These are phyloP conservation scores for Scytalopus superciliaris DNA, from an alignment of 2,113 vertebrate genomes.

Conservation along the genomic window DNA sequence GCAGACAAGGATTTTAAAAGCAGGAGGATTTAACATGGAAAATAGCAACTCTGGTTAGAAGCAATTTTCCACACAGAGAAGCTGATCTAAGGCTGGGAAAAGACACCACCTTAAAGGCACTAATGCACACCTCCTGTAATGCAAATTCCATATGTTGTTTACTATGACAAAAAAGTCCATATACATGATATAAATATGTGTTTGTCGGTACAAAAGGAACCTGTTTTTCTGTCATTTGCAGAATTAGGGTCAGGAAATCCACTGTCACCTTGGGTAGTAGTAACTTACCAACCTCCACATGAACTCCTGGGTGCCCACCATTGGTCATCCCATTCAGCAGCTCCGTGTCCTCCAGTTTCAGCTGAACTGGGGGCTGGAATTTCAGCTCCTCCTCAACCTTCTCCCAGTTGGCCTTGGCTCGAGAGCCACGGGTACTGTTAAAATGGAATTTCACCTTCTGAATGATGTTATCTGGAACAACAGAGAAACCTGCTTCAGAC, in stretches of 20 bases:
- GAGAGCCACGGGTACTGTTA: slow-evolving; percentile 72
- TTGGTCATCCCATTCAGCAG: slow-evolving; percentile 81
- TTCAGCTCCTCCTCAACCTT: slow-evolving; percentile 85
- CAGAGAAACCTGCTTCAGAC: not conserved
- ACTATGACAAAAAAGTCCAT: accelerated
- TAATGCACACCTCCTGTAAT: not conserved
- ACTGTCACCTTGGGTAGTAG: not conserved
- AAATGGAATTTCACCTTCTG: slow-evolving; percentile 91
- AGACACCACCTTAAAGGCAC: not conserved
- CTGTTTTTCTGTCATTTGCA: accelerated
- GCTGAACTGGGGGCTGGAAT: slow-evolving; percentile 76
- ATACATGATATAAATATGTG: accelerated
- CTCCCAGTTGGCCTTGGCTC: slow-evolving; percentile 72
- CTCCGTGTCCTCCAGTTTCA: slow-evolving; percentile 81
- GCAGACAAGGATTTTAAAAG: not conserved
- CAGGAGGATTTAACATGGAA: not conserved
- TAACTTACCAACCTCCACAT: slow-evolving; percentile 78
- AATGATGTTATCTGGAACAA: slow-evolving; percentile 81
- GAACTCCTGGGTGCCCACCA: slow-evolving; percentile 73
- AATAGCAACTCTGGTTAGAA: not conserved
- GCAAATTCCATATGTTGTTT: not conserved
- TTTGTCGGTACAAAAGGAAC: not conserved
- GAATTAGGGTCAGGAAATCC: not conserved
- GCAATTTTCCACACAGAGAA: not conserved
- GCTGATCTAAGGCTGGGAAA: not conserved